phyloP scores from a whole-genome alignment of 2,113 vertebrate genomes.

The Phalacrocorax carbo region DNA sequence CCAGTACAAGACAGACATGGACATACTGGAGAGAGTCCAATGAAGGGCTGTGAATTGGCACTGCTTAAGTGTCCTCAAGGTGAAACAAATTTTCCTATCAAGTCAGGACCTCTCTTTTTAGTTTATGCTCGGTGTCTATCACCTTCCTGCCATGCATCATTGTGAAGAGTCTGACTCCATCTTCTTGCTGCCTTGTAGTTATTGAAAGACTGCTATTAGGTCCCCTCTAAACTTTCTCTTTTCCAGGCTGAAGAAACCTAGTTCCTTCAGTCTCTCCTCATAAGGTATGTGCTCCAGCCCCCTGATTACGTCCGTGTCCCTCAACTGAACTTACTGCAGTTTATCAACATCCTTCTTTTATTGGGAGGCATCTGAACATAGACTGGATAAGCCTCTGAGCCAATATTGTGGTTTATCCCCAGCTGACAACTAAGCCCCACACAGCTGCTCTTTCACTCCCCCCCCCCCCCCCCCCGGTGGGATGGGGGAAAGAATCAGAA shows the following conservation, averaged over 20 bases:
- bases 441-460: too few relatives aligned
- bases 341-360: conserved; percentile 9
- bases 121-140: too few relatives aligned
- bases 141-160: too few relatives aligned
- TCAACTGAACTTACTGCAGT: background rate
- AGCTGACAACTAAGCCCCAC: too few relatives aligned
- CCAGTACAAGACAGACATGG: background rate
- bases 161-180: too few relatives aligned
- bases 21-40: background rate
- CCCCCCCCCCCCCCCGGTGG: too few relatives aligned
- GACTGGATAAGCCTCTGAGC: background rate
- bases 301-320: background rate
- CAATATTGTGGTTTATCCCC: background rate
- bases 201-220: background rate
- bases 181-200: too few relatives aligned
- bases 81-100: too few relatives aligned
- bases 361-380: background rate
- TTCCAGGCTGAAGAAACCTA: background rate
- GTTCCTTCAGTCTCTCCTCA: background rate
- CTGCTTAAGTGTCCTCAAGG: too few relatives aligned
- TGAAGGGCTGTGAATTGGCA: background rate
- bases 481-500: too few relatives aligned
- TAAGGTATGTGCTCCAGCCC: background rate
- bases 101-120: too few relatives aligned
- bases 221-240: background rate